Evolutionary conservation across 2,113 vertebrate genomes (phyloP).

Genomic region (Oxyruncus cristatus): DNA sequence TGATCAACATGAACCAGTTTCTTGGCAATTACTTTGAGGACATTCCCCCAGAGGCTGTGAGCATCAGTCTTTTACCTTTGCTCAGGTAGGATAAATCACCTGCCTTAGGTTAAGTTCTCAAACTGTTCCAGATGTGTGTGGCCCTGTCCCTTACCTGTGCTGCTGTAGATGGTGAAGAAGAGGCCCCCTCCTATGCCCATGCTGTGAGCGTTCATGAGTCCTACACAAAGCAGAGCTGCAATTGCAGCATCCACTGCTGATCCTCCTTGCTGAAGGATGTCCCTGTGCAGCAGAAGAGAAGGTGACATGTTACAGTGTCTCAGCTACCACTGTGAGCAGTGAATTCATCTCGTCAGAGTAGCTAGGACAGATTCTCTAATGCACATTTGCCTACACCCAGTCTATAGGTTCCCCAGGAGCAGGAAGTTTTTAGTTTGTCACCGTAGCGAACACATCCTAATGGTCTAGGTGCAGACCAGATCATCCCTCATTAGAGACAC

Average conservation of each 20-base stretch:
- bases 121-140: not conserved
- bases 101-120: not conserved
- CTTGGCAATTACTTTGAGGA: not conserved
- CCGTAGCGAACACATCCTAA: not conserved
- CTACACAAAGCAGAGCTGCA: conserved; percentile 85
- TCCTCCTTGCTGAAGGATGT: conserved; percentile 81
- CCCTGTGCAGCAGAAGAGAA: conserved; percentile 73
- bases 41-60: not conserved
- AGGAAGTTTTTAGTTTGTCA: not conserved
- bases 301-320: not conserved
- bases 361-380: not conserved
- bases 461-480: not conserved
- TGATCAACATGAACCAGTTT: not conserved
- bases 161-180: conserved; percentile 87
- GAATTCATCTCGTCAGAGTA: not conserved
- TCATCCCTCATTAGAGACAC: not conserved
- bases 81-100: not conserved
- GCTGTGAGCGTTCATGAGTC: conserved; percentile 91
- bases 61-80: not conserved
- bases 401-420: not conserved
- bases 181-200: conserved; percentile 94
- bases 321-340: not conserved
- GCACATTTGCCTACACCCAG: not conserved
- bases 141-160: conserved; percentile 76
- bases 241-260: conserved; percentile 90